Base-by-base conservation (phyloP, 2,888 invertebrate genomes). In the Tachina lurida region DNA sequence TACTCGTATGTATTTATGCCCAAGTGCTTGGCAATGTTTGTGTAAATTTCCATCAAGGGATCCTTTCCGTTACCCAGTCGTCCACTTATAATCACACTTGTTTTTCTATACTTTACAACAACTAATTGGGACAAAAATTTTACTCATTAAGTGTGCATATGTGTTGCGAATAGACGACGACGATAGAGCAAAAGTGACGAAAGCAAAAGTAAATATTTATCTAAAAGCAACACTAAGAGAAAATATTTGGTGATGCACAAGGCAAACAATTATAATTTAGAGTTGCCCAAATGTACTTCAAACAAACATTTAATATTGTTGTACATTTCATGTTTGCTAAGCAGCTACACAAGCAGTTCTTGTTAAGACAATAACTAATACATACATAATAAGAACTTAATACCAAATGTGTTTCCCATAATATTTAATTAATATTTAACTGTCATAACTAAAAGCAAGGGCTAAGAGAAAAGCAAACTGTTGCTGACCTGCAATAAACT, bases 61-160 rank as follows among this genome's bases (percentile, higher is more conserved):
- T 45, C 49, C 47, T 67, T 65, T 65, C 12, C 43, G n/a, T 39
- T 68, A 43, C 31, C 45, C 63, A 63, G 19, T 43, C 77, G 19
- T 43, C 77, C 77, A 77, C 65, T 65, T 83, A 60, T 73, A 77
- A 71, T 77, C 65, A 39, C 60, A 74, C 62, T 77, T 68, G 67
- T 45, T 68, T 74, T 62, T 54, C 31, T 54, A 15, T 60, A 54
- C 22, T 78, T 78, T 73, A 78, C 54, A 83, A 77, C 77, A 74
- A 76, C 77, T 84, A 84, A 84, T 84, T 84, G 73, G 83, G 10
- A 68, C 52, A 73, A 52, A n/a, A 83, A 19, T 54, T 54, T 45
- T 47, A 60, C 45, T 77, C 39, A 73, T 2, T 19, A 15, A 10
- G 19, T 70, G 19, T 70, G 31, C 31, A 31, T 31, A 31, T 31